Evolutionary conservation across 2,797 vertebrate species (phyloP).

Genomic region (Epinephelus coioides): DNA sequence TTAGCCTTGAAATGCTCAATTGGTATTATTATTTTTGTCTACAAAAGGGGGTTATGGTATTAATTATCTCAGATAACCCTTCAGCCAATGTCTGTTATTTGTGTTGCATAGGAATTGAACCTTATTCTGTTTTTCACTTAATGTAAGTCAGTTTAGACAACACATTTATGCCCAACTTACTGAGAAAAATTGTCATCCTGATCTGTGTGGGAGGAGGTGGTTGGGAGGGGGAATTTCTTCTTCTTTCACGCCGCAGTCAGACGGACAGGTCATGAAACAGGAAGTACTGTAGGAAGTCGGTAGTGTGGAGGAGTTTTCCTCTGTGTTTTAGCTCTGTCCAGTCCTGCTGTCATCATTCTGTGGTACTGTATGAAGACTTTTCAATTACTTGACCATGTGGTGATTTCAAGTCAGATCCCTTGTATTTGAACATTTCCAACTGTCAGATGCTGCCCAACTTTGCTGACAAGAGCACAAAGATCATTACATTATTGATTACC

Average conservation of each 20-base stretch:
- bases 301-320: conserved; percentile 31
- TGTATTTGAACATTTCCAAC: not conserved
- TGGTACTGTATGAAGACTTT: not conserved
- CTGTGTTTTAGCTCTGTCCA: conserved; percentile 15
- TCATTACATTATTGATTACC: not conserved
- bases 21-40: no score
- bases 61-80: not conserved
- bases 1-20: no score
- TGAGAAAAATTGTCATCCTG: conserved; percentile 9
- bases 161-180: not conserved
- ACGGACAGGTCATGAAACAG: conserved; percentile 44
- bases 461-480: not conserved
- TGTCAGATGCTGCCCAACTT: not conserved
- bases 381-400: not conserved
- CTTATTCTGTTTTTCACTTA: not conserved
- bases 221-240: conserved; percentile 7
- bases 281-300: conserved; percentile 44
- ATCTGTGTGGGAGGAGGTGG: conserved; percentile 19
- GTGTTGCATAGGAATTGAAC: not conserved
- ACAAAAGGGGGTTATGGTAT: no score
- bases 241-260: conserved; percentile 5
- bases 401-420: not conserved
- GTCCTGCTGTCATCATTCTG: not conserved
- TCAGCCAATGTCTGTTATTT: not conserved
- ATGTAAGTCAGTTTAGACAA: not conserved